Percentiles rank a stretch among this genome's conserved stretches.
Evolutionary conservation across 2,113 vertebrate genomes (phyloP).

Genomic region (Speoplatyrhinus poulsoni): DNA sequence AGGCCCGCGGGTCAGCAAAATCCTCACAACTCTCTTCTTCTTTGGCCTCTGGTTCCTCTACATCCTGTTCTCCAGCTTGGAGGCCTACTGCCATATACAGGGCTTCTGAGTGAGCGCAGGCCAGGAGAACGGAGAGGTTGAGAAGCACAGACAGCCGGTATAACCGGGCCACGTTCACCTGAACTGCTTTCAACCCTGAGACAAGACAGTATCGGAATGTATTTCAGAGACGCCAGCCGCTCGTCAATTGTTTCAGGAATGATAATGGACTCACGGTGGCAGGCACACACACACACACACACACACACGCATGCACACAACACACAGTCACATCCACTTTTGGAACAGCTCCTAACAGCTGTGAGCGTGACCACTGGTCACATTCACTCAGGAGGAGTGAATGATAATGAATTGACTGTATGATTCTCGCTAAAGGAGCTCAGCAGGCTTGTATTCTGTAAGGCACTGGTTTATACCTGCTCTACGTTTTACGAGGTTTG

Average conservation of each 20-base stretch:
- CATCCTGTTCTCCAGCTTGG: conserved; percentile 88
- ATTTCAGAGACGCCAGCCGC: conserved; percentile 24
- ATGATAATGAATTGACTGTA: conserved; percentile 1
- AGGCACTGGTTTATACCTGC: conserved; percentile 3
- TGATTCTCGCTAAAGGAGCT: not conserved
- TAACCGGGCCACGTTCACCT: conserved; percentile 28
- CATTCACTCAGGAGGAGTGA: conserved; percentile 6
- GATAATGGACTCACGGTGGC: not conserved
- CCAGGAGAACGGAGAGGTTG: conserved; percentile 2
- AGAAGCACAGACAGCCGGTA: conserved; percentile 4
- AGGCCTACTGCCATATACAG: conserved; percentile 90
- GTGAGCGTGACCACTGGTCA: conserved; percentile 17
- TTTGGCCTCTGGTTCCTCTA: conserved; percentile 89
- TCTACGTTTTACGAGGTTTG: not conserved
- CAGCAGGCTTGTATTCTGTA: conserved; percentile 14
- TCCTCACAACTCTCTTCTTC: conserved; percentile 81
- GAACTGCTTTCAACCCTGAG: conserved; percentile 10
- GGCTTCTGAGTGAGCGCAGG: conserved; percentile 79
- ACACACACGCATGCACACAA: not conserved
- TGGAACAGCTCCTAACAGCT: conserved; percentile 17
- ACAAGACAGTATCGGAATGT: conserved; percentile 3
- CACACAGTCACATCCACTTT: conserved; percentile 21
- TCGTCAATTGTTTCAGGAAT: conserved; percentile 36
- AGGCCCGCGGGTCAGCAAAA: conserved; percentile 77
- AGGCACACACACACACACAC: conserved; percentile 1